These are phyloP conservation scores for Cyrtodaria siliqua DNA, from an alignment of 2,888 invertebrate genomes.

Conservation along the genomic window DNA sequence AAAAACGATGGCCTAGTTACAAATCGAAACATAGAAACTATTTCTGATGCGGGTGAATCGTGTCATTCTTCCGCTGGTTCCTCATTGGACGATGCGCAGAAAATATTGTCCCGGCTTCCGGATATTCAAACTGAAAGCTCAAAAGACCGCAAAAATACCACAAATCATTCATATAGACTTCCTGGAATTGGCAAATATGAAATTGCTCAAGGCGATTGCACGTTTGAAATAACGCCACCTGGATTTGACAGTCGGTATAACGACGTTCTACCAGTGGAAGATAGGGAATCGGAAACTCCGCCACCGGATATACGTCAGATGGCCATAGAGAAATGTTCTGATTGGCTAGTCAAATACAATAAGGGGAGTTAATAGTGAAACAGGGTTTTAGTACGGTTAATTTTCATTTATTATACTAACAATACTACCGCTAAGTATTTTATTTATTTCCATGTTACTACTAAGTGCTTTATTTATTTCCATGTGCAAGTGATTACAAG, in stretches of 20 bases:
- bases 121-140: slow-evolving; percentile 50
- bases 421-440: too few species aligned
- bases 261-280: slow-evolving; percentile 71
- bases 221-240: slow-evolving; percentile 79
- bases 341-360: slow-evolving; percentile 75
- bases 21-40: slow-evolving; percentile 12
- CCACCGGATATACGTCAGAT: slow-evolving; percentile 76
- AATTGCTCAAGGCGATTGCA: slow-evolving; percentile 63
- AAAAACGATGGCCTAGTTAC: slow-evolving; percentile 26
- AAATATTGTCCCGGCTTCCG: slow-evolving; percentile 35
- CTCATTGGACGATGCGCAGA: slow-evolving; percentile 20
- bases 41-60: slow-evolving; percentile 18
- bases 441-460: too few species aligned
- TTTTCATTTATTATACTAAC: too few species aligned
- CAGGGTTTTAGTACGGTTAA: too few species aligned
- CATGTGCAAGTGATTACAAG: too few species aligned
- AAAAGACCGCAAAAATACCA: slow-evolving; percentile 20
- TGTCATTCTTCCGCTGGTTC: slow-evolving; percentile 54
- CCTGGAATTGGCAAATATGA: slow-evolving; percentile 72
- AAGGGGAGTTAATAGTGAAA: slow-evolving; percentile 18
- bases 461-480: too few species aligned
- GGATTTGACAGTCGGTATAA: slow-evolving; percentile 80
- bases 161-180: slow-evolving; percentile 54
- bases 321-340: slow-evolving; percentile 77
- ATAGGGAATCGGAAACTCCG: slow-evolving; percentile 72